Base-by-base conservation (phyloP, 64 coral and sea anemone species). In the Pocillopora damicornis region DNA sequence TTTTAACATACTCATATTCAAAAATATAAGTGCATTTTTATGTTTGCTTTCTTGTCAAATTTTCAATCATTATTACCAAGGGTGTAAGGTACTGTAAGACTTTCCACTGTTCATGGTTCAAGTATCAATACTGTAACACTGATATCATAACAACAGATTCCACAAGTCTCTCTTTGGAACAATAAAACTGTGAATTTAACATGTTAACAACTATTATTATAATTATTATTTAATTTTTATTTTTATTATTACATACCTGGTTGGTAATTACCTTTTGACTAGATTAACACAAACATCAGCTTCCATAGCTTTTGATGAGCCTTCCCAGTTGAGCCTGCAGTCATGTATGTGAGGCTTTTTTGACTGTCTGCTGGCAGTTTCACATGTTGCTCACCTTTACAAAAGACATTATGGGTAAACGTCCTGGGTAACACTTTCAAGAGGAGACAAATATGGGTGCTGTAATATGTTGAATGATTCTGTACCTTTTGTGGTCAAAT, bases 231-330 rank as follows among this genome's bases (percentile, higher is more conserved):
- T 62, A 20, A 61, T 61, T 61, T 61, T 14, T 61, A 13, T 60
- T 20, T 82, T 17, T 82, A 22, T 11, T 82, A 2, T 51, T 51
- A 51, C 42, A 51, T 51, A 51, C 3, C 42, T 51, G 42, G 42
- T 51, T 37, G 11, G 61, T 63, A 2, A 15, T n/a, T 51, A 86
- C 20, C 34, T 72, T 35, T 76, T 75, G 9, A 77, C 86, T 17
- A 88, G 86, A 20, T 88, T 74, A 63, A 38, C 37, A 76, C 74
- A 88, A n/a, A 89, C 62, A 79, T 89, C 87, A 36, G 87, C 76
- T 42, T 88, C 86, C 86, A 88, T 88, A 17, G 75, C 73, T 42
- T 88, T 88, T 22, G 86, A 76, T 1, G 86, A 88, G 11, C 86
- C 86, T 14, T 60, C 18, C 73, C 75, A 77, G 60, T 78, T 88